Base-by-base conservation (phyloP, 1,140 invertebrate genomes). In the Radopholus similis region DNA sequence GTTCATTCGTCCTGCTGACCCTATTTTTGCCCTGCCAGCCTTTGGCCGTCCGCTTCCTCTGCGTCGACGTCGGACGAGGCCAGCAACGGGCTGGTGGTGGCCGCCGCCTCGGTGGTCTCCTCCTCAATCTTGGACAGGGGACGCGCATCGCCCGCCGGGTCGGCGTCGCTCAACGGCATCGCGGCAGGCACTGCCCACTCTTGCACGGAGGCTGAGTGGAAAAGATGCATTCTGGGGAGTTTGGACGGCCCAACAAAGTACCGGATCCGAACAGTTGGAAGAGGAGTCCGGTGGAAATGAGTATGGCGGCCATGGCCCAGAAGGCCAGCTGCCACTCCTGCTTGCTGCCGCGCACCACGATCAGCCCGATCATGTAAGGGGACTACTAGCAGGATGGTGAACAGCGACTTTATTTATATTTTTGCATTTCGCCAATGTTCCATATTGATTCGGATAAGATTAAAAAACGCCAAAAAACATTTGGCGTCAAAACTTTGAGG, bases 271-370 rank as follows among this genome's bases (percentile, higher is more conserved):
- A 66, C 21, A 75, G 51, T 56, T 75, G 73, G 42, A 75, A 75
- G n/a, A 74, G 23, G 21, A 78, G 13, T 30, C 73, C 73, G 11
- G 75, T 78, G 28, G 66, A 70, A 47, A 75, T 67, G 13, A 77
- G 44, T 49, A 75, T 67, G 68, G 77, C 53, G 18, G 73, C 63
- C 47, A 75, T 74, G n/a, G 66, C 63, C 42, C 28, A 75, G 56
- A 75, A 75, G 15, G 75, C 71, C 15, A 78, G 23, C 26, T 75
- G 58, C 73, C 73, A 75, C 44, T 78, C 73, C 35, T 76, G 70
- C 34, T 58, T 55, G 18, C 44, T 72, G n/a, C 75, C 73, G 44
- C 66, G 47, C 18, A 51, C 15, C 30, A 75, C 72, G 58, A 81
- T 26, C 11, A 64, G 38, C 3, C 75, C 75, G 6, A 77, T 78